A percentile compares a stretch with the other conserved stretches of the same genome.
Evolutionary conservation across 2,888 invertebrate species (phyloP).

Genomic region (Siphlonurus alternatus): DNA sequence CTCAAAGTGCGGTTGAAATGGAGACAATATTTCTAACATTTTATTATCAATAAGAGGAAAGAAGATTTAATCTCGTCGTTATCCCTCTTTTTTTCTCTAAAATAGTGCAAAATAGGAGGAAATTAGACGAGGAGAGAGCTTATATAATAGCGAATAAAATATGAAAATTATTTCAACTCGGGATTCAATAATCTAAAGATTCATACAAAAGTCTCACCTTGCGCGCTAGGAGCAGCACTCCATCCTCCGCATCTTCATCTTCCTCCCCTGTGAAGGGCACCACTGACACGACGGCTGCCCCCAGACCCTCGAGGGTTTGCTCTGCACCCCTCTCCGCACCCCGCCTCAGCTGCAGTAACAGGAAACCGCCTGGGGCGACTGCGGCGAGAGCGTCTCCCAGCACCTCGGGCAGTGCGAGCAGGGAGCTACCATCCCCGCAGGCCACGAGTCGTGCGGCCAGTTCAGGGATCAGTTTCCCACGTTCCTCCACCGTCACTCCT

Average conservation of each 20-base stretch:
- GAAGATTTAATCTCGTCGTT: too few relatives aligned
- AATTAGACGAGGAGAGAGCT: too few relatives aligned
- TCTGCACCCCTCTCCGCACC: slow-evolving; percentile 37
- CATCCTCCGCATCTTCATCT: background rate
- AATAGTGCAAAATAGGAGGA: too few relatives aligned
- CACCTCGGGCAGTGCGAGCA: background rate
- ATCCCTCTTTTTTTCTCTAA: too few relatives aligned
- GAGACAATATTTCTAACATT: too few relatives aligned
- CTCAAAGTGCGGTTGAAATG: too few relatives aligned
- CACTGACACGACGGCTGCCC: background rate
- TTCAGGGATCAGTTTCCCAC: background rate
- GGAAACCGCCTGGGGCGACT: background rate
- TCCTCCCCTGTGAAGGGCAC: background rate
- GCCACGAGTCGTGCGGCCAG: background rate
- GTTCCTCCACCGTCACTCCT: slow-evolving; percentile 38
- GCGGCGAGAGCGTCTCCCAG: background rate
- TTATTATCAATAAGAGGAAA: too few relatives aligned
- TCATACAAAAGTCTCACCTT: too few relatives aligned
- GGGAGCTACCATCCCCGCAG: background rate
- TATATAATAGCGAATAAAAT: too few relatives aligned
- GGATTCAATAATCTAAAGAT: too few relatives aligned
- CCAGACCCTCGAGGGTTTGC: slow-evolving; percentile 22
- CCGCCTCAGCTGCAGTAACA: background rate
- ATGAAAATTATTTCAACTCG: too few relatives aligned
- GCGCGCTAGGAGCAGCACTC: background rate